These are phyloP conservation scores for Hypanus sabinus DNA, from an alignment of 2,113 vertebrate genomes.

Conservation along the genomic window DNA sequence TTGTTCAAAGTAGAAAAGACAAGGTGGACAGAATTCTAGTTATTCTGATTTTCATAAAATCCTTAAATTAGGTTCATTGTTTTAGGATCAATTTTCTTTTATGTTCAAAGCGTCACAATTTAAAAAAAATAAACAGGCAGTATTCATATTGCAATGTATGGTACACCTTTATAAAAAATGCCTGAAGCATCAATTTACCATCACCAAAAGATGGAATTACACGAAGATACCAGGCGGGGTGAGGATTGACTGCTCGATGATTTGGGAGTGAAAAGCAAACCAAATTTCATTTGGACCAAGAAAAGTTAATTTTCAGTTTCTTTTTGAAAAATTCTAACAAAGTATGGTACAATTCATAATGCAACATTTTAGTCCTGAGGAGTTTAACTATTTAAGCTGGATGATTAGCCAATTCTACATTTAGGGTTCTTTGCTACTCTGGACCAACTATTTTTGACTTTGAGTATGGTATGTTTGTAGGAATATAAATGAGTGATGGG, in stretches of 20 bases:
- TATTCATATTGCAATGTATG: background rate
- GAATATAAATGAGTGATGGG: background rate
- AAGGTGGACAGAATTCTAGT: slow-evolving; percentile 20
- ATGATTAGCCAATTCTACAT: too few species aligned
- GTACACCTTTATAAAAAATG: background rate
- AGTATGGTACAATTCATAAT: background rate
- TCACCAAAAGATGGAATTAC: background rate
- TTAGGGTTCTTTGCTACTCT: background rate
- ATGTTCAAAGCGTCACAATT: slow-evolving; percentile 16
- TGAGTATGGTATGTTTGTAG: background rate
- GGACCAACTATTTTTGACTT: background rate
- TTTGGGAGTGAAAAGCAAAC: background rate
- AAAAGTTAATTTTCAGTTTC: slow-evolving; percentile 4
- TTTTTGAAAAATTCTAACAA: background rate
- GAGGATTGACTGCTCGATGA: slow-evolving; percentile 14
- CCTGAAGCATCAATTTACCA: background rate
- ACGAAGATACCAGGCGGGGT: background rate
- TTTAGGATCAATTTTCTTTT: background rate
- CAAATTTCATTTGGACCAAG: background rate
- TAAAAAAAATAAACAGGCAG: background rate
- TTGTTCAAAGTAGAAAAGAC: background rate
- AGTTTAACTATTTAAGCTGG: too few species aligned
- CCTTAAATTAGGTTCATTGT: background rate
- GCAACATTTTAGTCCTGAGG: background rate
- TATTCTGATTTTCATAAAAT: slow-evolving; percentile 3